Evolutionary conservation across 1,140 invertebrate genomes (phyloP).

Genomic region (Pseudachorutes palmiensis): DNA sequence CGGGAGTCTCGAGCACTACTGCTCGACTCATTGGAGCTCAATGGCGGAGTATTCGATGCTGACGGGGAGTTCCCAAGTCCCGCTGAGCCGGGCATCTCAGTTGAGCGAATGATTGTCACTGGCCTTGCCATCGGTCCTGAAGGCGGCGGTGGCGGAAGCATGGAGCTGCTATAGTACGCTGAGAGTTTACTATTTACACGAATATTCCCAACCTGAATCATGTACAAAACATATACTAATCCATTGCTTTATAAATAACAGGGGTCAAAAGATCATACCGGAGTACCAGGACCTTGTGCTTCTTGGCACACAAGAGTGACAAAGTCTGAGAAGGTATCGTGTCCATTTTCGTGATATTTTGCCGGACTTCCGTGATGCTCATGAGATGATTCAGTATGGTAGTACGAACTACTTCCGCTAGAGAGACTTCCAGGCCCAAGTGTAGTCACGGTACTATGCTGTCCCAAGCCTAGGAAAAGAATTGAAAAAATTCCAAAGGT

Average conservation of each 20-base stretch:
- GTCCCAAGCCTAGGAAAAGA: constrained; percentile 47
- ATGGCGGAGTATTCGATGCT: constrained; percentile 54
- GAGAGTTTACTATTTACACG: constrained; percentile 51
- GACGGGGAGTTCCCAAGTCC: constrained; percentile 48
- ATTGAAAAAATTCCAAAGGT: too few relatives aligned
- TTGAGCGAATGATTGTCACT: constrained; percentile 86
- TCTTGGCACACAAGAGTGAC: constrained; percentile 94
- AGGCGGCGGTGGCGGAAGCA: constrained; percentile 86
- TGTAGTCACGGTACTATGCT: constrained; percentile 56
- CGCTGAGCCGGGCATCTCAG: constrained; percentile 49
- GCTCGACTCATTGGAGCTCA: constrained; percentile 28
- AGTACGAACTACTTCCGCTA: constrained; percentile 47
- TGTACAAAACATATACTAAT: constrained; percentile 1
- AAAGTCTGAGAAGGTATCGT: constrained; percentile 89
- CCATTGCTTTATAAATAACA: not conserved
- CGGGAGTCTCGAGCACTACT: constrained; percentile 27
- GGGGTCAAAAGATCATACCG: constrained; percentile 50
- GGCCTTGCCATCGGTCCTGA: constrained; percentile 78
- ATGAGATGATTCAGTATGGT: constrained; percentile 52
- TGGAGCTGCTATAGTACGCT: constrained; percentile 80
- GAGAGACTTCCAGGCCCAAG: constrained; percentile 60
- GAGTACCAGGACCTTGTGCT: constrained; percentile 67
- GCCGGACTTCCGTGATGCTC: constrained; percentile 51
- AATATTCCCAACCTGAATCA: constrained; percentile 29
- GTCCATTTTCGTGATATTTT: constrained; percentile 72